Base-by-base conservation (phyloP, 2,797 vertebrate genomes). In the Gymnopithys bicolor region DNA sequence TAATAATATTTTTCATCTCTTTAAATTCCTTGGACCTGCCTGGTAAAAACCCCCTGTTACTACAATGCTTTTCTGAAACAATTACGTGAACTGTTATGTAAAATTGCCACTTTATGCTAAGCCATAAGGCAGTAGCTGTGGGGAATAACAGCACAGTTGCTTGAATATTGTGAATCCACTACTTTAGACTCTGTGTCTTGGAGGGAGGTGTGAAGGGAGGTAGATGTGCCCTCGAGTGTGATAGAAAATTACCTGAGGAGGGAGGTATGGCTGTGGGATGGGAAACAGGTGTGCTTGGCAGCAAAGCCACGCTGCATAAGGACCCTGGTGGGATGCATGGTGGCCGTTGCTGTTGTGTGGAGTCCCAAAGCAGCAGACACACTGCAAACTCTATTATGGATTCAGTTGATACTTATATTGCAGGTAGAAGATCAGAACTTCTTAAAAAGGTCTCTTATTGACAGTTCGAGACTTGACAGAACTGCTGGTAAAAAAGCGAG, bases 41-140 rank as follows among this genome's bases (percentile, higher is more conserved):
- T 90, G 45, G 59, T 45, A 70, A 46, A 92, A 83, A 81, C 64
- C 35, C 55, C n/a, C 68, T 68, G 46, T 89, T 93, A 37, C 59
- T 24, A 33, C 33, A 56, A 19, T 81, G 33, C 30, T 90, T 69
- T 63, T 71, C 69, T 56, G 25, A 90, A 93, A 58, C 12, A 83
- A 78, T 73, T 79, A 53, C 30, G 19, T 67, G 37, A 84, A 27
- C 28, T 60, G 3, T 53, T 91, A 43, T 1, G 3, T 58, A 76
- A 87, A 74, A 56, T 75, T 48, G 67, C 23, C 25, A 11, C 39
- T 58, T 87, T 55, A 21, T 74, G n/a, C 64, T 62, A 67, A 80
- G 35, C 21, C 22, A 8, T 59, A 77, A 80, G 52, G 52, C 48
- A 77, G 13, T 69, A 87, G 15, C 48, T 84, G 22, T 56, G 52